Conservation (phyloP, 2,797 vertebrate species). For the Acomys russatus region DNA sequence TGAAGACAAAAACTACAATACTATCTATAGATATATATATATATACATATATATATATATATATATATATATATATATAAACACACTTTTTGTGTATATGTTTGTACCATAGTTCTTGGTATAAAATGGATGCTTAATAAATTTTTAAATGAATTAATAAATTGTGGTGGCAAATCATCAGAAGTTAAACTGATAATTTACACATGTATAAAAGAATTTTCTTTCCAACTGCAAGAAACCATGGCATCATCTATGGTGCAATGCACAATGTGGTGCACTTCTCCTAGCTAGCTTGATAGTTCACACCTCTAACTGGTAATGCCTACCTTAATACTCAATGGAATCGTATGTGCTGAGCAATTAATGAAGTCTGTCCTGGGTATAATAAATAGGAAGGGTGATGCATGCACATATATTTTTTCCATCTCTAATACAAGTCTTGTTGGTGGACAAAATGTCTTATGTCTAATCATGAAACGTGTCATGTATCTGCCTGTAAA, state of each 20-base stretch:
- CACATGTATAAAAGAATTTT: constrained; percentile 37
- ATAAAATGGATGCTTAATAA: background rate
- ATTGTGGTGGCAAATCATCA: background rate
- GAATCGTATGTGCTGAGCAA: background rate
- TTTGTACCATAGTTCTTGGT: background rate
- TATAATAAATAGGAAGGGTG: background rate
- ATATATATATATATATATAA: background rate
- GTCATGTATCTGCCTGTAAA: background rate
- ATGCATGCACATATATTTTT: background rate
- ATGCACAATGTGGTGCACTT: background rate
- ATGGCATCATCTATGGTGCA: background rate
- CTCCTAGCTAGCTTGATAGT: background rate
- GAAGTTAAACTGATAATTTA: background rate
- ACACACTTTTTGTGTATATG: background rate
- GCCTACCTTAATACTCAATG: background rate
- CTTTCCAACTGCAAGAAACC: background rate
- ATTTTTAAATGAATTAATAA: constrained; percentile 9
- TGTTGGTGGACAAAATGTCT: constrained; percentile 10
- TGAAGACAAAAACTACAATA: background rate
- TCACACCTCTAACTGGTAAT: background rate
- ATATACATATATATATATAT: background rate
- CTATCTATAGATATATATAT: too few relatives aligned
- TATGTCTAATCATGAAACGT: background rate
- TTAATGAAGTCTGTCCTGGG: background rate
- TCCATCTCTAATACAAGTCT: background rate